Conservation (phyloP, 2,888 invertebrate genomes). For the Eilema depressum region DNA sequence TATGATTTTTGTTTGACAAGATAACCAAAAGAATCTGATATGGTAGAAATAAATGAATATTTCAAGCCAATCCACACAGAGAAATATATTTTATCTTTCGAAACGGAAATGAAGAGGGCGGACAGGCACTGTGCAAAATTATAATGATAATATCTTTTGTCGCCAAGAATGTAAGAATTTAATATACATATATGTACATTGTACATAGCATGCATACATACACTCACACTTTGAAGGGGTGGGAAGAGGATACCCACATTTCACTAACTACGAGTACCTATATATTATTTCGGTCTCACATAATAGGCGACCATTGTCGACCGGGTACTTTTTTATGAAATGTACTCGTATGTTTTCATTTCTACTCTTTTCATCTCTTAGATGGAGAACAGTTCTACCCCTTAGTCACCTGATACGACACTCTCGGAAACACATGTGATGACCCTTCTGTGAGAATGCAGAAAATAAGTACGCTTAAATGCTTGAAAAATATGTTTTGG, state of each 20-base stretch:
- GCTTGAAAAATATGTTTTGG: too few species aligned
- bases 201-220: neutral
- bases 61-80: constrained; percentile 24
- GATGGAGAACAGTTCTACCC: too few species aligned
- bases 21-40: neutral
- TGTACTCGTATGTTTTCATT: neutral
- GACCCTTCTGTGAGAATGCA: too few species aligned
- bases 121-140: constrained; percentile 38
- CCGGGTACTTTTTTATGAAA: neutral
- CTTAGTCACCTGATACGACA: too few species aligned
- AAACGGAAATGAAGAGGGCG: constrained; percentile 50
- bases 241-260: neutral
- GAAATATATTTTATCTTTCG: constrained; percentile 35
- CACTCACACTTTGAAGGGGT: neutral
- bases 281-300: neutral
- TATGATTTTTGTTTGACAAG: too few species aligned
- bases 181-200: constrained; percentile 17
- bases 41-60: constrained; percentile 15
- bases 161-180: constrained; percentile 36
- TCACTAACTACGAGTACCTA: neutral
- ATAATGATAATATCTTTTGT: constrained; percentile 36
- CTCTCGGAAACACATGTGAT: too few species aligned
- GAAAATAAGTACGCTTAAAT: too few species aligned
- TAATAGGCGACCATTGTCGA: neutral
- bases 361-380: too few species aligned